Percentiles rank a stretch among this genome's conserved stretches.
Conservation (phyloP, 2,888 invertebrate genomes). For the Chymomyza caudatula region DNA sequence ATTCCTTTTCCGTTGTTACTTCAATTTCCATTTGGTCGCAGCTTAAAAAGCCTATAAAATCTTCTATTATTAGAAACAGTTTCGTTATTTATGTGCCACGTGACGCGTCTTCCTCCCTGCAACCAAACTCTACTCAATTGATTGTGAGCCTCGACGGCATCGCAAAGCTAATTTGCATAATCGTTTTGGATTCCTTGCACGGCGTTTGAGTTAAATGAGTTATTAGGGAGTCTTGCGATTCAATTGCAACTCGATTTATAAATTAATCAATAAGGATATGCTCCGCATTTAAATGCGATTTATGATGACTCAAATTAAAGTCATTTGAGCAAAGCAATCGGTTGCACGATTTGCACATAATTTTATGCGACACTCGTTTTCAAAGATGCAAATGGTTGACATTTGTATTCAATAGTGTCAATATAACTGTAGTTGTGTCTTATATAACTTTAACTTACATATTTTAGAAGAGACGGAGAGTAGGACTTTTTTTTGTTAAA, state of each 20-base stretch:
- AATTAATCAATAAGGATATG: slow-evolving; percentile 74
- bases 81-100: slow-evolving; percentile 68
- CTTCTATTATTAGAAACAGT: slow-evolving; percentile 21
- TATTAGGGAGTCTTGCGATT: slow-evolving; percentile 63
- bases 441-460: too few species aligned
- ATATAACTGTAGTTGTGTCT: too few species aligned
- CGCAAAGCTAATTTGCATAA: slow-evolving; percentile 67
- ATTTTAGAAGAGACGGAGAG: too few species aligned
- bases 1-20: neutral
- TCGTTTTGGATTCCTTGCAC: slow-evolving; percentile 73
- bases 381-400: neutral
- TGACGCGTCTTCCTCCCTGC: slow-evolving; percentile 46
- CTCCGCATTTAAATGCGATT: slow-evolving; percentile 65
- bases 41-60: neutral
- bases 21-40: neutral
- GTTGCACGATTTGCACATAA: slow-evolving; percentile 45
- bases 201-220: slow-evolving; percentile 72
- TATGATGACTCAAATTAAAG: slow-evolving; percentile 25
- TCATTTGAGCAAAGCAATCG: neutral
- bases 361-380: slow-evolving; percentile 48
- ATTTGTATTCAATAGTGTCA: neutral
- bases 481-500: too few species aligned
- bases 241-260: slow-evolving; percentile 70
- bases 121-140: neutral
- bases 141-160: neutral